phyloP scores from a whole-genome alignment of 2,888 invertebrate genomes.

The Scotopteryx bipunctaria region DNA sequence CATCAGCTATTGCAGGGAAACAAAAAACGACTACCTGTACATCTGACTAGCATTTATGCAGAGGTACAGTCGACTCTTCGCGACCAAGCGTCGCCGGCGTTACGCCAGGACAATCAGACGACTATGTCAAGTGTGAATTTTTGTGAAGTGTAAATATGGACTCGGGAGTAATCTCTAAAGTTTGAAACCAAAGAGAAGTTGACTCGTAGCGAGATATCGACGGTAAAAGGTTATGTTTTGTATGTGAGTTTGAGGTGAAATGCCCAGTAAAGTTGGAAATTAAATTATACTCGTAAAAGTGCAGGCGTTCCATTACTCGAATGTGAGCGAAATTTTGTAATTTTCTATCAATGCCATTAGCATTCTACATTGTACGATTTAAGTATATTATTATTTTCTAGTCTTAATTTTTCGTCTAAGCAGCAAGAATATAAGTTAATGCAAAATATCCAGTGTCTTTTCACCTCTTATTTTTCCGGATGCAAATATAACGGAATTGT shows the following conservation, averaged over 20 bases:
- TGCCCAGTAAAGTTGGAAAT: conserved; percentile 6
- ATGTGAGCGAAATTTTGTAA: conserved; percentile 2
- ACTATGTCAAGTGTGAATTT: conserved; percentile 66
- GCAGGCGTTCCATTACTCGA: too few species aligned
- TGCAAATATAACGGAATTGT: conserved; percentile 42
- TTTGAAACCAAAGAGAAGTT: conserved; percentile 74
- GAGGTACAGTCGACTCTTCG: conserved; percentile 39
- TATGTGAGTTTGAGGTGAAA: conserved; percentile 26
- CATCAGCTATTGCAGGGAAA: conserved; percentile 73
- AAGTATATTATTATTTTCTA: conserved; percentile 36
- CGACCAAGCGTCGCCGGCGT: conserved; percentile 40
- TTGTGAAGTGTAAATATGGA: conserved; percentile 61
- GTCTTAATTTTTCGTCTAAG: conserved; percentile 27
- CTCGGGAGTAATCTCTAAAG: conserved; percentile 52
- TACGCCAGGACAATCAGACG: conserved; percentile 46
- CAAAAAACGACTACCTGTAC: conserved; percentile 77
- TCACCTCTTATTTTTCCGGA: conserved; percentile 38
- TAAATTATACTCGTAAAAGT: too few species aligned
- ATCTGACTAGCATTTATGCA: conserved; percentile 66
- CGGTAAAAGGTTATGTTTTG: conserved; percentile 32
- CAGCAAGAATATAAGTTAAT: conserved; percentile 17
- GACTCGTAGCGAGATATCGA: conserved; percentile 43
- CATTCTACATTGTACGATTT: conserved; percentile 19
- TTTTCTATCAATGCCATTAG: conserved; percentile 15
- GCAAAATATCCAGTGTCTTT: conserved; percentile 31